Conservation (phyloP, 2,113 vertebrate genomes). For the Microcebus ravelobensis region DNA sequence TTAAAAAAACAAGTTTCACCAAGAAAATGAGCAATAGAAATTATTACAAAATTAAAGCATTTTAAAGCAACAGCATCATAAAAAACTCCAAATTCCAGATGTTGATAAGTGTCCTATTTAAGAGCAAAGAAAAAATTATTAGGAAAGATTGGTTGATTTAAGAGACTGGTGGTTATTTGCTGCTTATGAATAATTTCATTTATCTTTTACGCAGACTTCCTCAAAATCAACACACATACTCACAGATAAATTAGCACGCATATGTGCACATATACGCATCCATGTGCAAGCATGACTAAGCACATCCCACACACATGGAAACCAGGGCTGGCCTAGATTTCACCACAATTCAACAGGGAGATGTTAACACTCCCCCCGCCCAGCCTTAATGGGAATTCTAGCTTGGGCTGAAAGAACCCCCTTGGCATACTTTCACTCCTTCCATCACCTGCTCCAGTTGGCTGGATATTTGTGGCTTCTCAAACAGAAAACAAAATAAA, state of each 20-base stretch:
- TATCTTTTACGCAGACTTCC: slow-evolving; percentile 45
- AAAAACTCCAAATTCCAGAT: slow-evolving; percentile 25
- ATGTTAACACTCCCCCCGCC: neutral
- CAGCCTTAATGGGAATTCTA: slow-evolving; percentile 65
- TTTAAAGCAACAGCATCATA: neutral
- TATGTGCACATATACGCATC: neutral
- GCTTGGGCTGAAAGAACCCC: slow-evolving; percentile 55
- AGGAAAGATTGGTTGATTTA: slow-evolving; percentile 36
- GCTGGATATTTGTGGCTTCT: slow-evolving; percentile 43
- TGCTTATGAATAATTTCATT: slow-evolving; percentile 54
- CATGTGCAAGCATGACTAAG: slow-evolving; percentile 69
- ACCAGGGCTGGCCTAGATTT: slow-evolving; percentile 71
- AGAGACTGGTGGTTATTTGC: slow-evolving; percentile 7
- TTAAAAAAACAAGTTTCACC: neutral
- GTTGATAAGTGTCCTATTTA: slow-evolving; percentile 24
- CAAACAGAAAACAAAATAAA: slow-evolving; percentile 53
- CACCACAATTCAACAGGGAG: slow-evolving; percentile 46
- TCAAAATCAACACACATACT: slow-evolving; percentile 19
- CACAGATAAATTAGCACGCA: slow-evolving; percentile 4
- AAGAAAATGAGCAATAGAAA: slow-evolving; percentile 10
- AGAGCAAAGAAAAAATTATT: slow-evolving; percentile 47
- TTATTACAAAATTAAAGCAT: slow-evolving; percentile 17
- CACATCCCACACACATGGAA: slow-evolving; percentile 56
- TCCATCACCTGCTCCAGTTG: slow-evolving; percentile 56
- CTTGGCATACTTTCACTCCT: slow-evolving; percentile 44